phyloP scores from a whole-genome alignment of 2,888 invertebrate genomes.

The Acrobasis repandana region DNA sequence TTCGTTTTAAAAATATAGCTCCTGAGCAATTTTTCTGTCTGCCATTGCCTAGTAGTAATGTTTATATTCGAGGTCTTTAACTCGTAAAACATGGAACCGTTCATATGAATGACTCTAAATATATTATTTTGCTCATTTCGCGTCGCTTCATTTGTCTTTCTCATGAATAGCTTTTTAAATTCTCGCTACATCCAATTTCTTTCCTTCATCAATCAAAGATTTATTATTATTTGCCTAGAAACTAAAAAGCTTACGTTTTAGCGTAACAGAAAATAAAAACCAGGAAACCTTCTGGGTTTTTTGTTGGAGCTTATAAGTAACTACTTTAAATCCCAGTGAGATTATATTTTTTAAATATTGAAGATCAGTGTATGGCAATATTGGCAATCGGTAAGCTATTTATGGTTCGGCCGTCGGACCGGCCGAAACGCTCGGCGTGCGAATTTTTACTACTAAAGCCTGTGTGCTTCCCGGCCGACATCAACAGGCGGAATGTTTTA shows the following conservation, averaged over 20 bases:
- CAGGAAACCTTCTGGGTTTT: too few relatives aligned
- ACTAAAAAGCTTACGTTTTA: not conserved
- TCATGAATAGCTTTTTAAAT: constrained; percentile 4
- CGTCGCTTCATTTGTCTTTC: not conserved
- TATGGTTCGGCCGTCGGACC: too few relatives aligned
- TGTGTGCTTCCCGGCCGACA: too few relatives aligned
- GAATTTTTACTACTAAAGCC: too few relatives aligned
- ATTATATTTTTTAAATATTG: too few relatives aligned
- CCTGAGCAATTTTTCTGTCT: constrained; percentile 18
- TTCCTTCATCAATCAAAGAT: constrained; percentile 9
- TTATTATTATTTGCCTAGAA: not conserved
- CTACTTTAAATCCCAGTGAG: too few relatives aligned
- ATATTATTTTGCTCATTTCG: constrained; percentile 12
- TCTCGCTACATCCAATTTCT: not conserved
- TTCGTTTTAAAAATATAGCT: not conserved
- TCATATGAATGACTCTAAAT: constrained; percentile 9
- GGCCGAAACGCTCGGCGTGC: too few relatives aligned
- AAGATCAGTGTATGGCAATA: too few relatives aligned
- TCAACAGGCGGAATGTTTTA: too few relatives aligned
- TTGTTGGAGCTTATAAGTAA: too few relatives aligned
- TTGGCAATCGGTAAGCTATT: too few relatives aligned
- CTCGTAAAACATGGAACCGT: not conserved
- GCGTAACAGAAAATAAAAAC: too few relatives aligned
- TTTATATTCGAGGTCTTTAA: constrained; percentile 19
- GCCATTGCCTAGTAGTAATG: constrained; percentile 20